Evolutionary conservation across 2,113 vertebrate species (phyloP).

Genomic region (Pica pica): DNA sequence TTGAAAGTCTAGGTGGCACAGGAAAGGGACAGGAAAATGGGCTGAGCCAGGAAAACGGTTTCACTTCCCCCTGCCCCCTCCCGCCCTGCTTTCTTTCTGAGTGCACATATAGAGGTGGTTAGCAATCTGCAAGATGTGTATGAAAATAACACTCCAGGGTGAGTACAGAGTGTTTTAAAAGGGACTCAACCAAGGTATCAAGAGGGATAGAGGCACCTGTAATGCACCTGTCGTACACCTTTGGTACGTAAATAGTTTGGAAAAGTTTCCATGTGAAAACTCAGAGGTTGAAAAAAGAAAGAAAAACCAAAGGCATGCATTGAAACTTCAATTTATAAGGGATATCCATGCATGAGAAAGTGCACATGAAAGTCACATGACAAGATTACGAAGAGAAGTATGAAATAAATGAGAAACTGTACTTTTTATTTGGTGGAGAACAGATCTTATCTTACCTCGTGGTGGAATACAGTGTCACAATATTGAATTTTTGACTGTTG

Average conservation of each 20-base stretch:
- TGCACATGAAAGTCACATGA: neutral
- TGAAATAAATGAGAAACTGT: neutral
- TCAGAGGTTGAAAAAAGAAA: neutral
- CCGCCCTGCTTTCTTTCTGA: neutral
- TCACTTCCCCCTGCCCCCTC: accelerated
- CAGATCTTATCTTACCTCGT: constrained; percentile 76
- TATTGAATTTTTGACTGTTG: constrained; percentile 79
- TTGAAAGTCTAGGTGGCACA: neutral
- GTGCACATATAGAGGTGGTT: neutral
- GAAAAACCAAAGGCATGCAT: neutral
- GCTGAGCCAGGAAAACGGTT: neutral
- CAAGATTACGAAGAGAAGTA: neutral
- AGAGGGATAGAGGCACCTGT: neutral
- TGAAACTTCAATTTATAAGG: neutral
- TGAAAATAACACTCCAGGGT: neutral
- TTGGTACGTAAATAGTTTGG: neutral
- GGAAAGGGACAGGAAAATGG: neutral
- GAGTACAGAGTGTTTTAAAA: neutral
- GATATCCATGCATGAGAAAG: neutral
- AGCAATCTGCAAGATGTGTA: neutral
- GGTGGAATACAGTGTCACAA: constrained; percentile 80
- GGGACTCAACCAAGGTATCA: neutral
- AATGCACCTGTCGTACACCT: neutral
- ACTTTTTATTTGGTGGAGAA: neutral
- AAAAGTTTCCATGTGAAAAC: neutral